Evolutionary conservation across 2,888 invertebrate species (phyloP).

Genomic region (Erebia epiphron): DNA sequence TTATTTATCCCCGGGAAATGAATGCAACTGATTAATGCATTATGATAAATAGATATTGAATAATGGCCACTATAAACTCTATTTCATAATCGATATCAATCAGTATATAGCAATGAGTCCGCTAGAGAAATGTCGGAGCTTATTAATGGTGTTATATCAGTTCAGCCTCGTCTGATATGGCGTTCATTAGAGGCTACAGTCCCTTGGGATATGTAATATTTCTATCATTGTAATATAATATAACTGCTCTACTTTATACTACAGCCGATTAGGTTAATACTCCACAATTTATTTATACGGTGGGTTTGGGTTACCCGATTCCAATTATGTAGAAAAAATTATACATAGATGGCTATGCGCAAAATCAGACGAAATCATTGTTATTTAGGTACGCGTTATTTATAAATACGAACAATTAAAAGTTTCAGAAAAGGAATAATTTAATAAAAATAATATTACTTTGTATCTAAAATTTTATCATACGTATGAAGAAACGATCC

Average conservation of each 20-base stretch:
- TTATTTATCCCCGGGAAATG: constrained; percentile 36
- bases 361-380: no score
- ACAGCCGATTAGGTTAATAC: background rate
- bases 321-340: no score
- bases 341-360: no score
- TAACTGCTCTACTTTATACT: background rate
- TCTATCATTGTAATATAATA: constrained; percentile 13
- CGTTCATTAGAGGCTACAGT: constrained; percentile 37
- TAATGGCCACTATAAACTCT: constrained; percentile 38
- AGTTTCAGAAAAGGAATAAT: no score
- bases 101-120: constrained; percentile 35
- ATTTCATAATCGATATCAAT: constrained; percentile 43
- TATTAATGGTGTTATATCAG: constrained; percentile 40
- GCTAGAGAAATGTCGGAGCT: constrained; percentile 36
- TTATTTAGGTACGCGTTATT: no score
- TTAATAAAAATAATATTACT: no score
- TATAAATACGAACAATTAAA: no score
- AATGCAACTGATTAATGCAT: constrained; percentile 37
- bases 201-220: constrained; percentile 17
- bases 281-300: constrained; percentile 5
- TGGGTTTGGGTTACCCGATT: background rate
- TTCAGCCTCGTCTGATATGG: constrained; percentile 38
- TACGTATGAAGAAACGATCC: no score
- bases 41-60: constrained; percentile 43
- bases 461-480: no score